phyloP scores from a whole-genome alignment of 2,113 vertebrate species.

The Naja naja region DNA sequence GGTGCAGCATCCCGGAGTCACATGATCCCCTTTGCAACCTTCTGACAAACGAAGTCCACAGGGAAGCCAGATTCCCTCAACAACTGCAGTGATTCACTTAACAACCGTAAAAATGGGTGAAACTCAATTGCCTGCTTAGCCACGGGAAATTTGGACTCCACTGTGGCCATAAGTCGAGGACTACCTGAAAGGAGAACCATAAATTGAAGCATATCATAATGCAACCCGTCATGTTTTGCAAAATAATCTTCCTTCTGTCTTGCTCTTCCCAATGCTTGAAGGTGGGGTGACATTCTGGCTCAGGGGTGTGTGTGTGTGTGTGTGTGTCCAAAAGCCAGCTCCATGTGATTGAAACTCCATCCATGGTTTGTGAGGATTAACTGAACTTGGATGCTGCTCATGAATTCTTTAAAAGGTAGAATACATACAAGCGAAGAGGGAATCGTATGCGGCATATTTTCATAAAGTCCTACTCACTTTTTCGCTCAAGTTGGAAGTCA shows the following conservation, averaged over 20 bases:
- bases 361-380: not conserved
- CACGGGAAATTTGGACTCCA: not conserved
- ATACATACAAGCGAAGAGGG: not conserved
- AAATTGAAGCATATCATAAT: not conserved
- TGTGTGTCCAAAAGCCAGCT: not conserved
- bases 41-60: not conserved
- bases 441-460: not conserved
- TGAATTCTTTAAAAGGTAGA: not conserved
- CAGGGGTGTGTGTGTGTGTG: not conserved
- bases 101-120: not conserved
- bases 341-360: not conserved
- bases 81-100: not conserved
- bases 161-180: not conserved
- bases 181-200: not conserved
- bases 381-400: not conserved
- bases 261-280: not conserved
- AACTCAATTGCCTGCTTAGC: not conserved
- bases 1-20: accelerated
- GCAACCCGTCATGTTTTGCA: not conserved
- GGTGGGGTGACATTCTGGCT: not conserved
- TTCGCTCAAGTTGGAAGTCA: not conserved
- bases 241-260: not conserved
- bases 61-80: not conserved
- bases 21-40: not conserved
- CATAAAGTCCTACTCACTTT: not conserved